Percentiles rank a stretch among this genome's conserved stretches.
phyloP scores from a whole-genome alignment of 2,113 vertebrate species.

The Aix galericulata region DNA sequence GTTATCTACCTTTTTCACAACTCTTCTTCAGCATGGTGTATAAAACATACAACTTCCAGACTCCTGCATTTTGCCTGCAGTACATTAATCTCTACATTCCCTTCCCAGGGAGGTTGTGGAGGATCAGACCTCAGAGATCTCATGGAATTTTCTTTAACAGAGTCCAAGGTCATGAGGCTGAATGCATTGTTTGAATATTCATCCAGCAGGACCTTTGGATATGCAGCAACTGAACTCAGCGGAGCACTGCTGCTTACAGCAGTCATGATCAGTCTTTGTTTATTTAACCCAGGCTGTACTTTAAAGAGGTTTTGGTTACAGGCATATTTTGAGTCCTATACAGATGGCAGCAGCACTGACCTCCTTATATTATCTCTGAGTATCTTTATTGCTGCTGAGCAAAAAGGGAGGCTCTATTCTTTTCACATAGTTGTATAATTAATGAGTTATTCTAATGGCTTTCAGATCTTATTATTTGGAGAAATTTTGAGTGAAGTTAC shows the following conservation, averaged over 20 bases:
- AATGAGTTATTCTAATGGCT: background rate
- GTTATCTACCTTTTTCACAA: conserved; percentile 7
- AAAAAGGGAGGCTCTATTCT: conserved; percentile 4
- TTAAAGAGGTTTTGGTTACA: conserved; percentile 48
- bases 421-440: background rate
- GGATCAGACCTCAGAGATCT: conserved; percentile 4
- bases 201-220: conserved; percentile 63
- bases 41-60: background rate
- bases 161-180: conserved; percentile 47
- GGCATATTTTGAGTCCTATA: conserved; percentile 18
- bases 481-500: background rate
- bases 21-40: background rate
- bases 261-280: conserved; percentile 53
- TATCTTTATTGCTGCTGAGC: conserved; percentile 1
- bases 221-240: conserved; percentile 42
- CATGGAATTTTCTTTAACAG: conserved; percentile 54
- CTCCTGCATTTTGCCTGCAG: background rate
- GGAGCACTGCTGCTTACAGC: conserved; percentile 54
- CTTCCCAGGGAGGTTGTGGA: background rate
- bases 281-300: conserved; percentile 65
- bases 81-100: conserved; percentile 7
- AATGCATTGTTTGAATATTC: conserved; percentile 70
- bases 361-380: background rate
- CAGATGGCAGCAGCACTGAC: background rate
- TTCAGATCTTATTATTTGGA: background rate